These are phyloP conservation scores for Alviniconcha marisindica DNA, from an alignment of 1,140 invertebrate genomes.

Conservation along the genomic window DNA sequence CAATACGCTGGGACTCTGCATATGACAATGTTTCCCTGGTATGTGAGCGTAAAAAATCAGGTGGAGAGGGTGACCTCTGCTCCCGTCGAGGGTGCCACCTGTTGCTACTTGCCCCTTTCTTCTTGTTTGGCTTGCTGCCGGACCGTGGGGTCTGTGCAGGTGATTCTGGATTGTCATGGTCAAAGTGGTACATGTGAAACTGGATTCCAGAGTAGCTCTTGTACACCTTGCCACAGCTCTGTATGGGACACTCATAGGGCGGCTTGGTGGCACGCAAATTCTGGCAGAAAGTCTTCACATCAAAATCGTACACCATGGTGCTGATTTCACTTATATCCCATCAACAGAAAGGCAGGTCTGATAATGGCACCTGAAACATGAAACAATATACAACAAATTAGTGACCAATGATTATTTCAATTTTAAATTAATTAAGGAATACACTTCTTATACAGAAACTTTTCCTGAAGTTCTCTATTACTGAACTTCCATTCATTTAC, in stretches of 20 bases:
- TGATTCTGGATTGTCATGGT: constrained; percentile 82
- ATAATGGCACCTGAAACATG: too few relatives aligned
- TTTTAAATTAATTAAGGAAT: too few relatives aligned
- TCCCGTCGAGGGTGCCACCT: constrained; percentile 70
- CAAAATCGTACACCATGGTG: constrained; percentile 86
- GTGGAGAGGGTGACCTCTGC: constrained; percentile 73
- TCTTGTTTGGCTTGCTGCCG: constrained; percentile 61
- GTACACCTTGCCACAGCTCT: constrained; percentile 89
- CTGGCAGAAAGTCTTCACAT: constrained; percentile 89
- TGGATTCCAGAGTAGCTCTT: constrained; percentile 90
- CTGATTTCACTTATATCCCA: constrained; percentile 23
- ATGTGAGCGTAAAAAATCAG: constrained; percentile 69
- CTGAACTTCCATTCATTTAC: too few relatives aligned
- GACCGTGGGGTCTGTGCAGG: constrained; percentile 50
- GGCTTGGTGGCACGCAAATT: constrained; percentile 88
- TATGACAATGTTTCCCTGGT: constrained; percentile 80
- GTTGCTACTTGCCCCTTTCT: constrained; percentile 42
- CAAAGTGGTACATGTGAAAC: constrained; percentile 89
- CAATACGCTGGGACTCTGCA: constrained; percentile 87
- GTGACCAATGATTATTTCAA: too few relatives aligned
- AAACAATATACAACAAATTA: too few relatives aligned
- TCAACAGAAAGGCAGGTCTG: not conserved
- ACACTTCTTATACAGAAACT: too few relatives aligned
- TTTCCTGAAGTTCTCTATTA: too few relatives aligned
- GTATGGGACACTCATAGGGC: constrained; percentile 89